Percentiles rank a stretch among this genome's conserved stretches.
These are phyloP conservation scores for Podarcis raffonei DNA, from an alignment of 2,113 vertebrate species.

Conservation along the genomic window DNA sequence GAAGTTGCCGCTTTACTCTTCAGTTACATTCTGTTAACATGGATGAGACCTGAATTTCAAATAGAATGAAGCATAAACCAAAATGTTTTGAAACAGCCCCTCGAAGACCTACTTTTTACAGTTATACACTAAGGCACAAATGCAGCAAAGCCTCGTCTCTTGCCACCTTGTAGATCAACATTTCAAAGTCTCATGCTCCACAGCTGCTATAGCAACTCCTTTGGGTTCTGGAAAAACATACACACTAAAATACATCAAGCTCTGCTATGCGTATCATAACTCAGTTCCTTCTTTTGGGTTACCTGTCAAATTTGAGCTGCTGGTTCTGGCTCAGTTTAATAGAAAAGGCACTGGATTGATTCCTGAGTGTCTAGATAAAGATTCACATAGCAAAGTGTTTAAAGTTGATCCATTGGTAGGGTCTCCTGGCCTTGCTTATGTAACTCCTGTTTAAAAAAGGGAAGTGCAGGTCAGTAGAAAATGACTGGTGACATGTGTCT, in stretches of 20 bases:
- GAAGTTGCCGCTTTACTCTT: neutral
- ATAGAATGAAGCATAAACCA: neutral
- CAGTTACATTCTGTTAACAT: neutral
- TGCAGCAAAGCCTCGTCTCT: rapidly evolving
- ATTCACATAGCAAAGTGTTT: slow-evolving; percentile 9
- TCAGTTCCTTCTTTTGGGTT: slow-evolving; percentile 16
- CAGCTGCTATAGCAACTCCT: neutral
- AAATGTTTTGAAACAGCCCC: slow-evolving; percentile 22
- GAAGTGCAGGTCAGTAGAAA: neutral
- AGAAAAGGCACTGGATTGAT: neutral
- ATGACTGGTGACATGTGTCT: neutral
- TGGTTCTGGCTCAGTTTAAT: neutral
- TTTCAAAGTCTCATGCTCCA: slow-evolving; percentile 7
- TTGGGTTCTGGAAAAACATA: neutral
- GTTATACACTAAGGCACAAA: slow-evolving; percentile 11
- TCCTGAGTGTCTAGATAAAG: neutral
- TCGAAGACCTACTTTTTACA: slow-evolving; percentile 1
- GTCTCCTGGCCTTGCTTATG: rapidly evolving
- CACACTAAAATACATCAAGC: neutral
- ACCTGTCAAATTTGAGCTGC: slow-evolving; percentile 15
- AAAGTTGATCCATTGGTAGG: neutral
- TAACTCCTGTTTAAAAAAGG: neutral
- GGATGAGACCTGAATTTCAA: slow-evolving; percentile 9
- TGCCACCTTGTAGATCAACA: slow-evolving; percentile 20
- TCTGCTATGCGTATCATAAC: neutral